phyloP scores from a whole-genome alignment of 2,888 invertebrate species.

The Agonopterix heracliana region DNA sequence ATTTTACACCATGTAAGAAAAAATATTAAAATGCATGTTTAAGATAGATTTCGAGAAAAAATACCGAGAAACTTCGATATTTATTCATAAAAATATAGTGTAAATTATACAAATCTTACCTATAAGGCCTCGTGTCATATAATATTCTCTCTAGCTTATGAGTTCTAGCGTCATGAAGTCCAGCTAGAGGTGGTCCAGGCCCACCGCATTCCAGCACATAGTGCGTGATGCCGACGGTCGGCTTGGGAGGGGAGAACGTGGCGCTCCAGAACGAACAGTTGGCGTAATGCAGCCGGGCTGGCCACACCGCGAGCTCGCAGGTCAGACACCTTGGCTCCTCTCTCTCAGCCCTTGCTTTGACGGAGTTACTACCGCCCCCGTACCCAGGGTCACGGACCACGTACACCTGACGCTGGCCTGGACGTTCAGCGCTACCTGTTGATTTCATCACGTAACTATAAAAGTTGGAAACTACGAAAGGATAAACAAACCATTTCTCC shows the following conservation, averaged over 20 bases:
- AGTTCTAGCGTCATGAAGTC: slow-evolving; percentile 83
- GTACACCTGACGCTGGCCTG: slow-evolving; percentile 92
- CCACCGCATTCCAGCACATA: slow-evolving; percentile 94
- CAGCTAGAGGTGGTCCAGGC: slow-evolving; percentile 92
- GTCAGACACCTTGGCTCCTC: slow-evolving; percentile 90
- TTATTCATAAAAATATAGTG: too few relatives aligned
- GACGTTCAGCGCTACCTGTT: slow-evolving; percentile 87
- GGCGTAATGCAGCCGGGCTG: slow-evolving; percentile 85
- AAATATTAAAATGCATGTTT: too few relatives aligned
- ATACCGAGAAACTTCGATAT: too few relatives aligned
- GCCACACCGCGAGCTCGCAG: slow-evolving; percentile 89
- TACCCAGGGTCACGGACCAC: slow-evolving; percentile 86
- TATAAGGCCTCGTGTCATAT: slow-evolving; percentile 84
- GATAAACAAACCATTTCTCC: background rate
- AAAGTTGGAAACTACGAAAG: background rate
- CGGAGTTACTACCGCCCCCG: slow-evolving; percentile 73
- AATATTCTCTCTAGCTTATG: slow-evolving; percentile 86
- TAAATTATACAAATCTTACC: too few relatives aligned
- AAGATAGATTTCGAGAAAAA: too few relatives aligned
- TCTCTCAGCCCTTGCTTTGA: slow-evolving; percentile 69
- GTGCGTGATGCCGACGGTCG: slow-evolving; percentile 65
- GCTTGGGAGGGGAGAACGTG: slow-evolving; percentile 77
- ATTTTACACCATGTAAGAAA: too few relatives aligned
- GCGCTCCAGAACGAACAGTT: slow-evolving; percentile 93
- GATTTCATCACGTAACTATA: background rate